A percentile compares a stretch with the other conserved stretches of the same genome.
These are phyloP conservation scores for Cichlasoma orientale DNA, from an alignment of 2,797 vertebrate genomes.

Conservation along the genomic window DNA sequence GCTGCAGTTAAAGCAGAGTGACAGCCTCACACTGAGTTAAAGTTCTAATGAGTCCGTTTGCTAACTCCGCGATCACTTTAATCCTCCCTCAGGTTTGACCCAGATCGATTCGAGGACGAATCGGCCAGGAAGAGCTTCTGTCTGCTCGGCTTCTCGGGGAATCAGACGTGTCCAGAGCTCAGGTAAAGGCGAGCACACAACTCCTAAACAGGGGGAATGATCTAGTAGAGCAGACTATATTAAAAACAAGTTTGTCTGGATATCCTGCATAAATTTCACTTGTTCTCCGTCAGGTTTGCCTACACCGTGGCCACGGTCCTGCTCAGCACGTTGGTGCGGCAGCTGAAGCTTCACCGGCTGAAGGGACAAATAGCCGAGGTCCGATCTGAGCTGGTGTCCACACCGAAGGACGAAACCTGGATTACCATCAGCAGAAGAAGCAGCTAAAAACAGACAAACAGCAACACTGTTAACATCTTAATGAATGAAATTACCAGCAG, in stretches of 20 bases:
- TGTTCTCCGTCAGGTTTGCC: conserved; percentile 85
- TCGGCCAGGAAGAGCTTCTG: conserved; percentile 86
- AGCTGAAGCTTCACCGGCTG: conserved; percentile 83
- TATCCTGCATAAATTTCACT: background rate
- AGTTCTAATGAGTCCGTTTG: background rate
- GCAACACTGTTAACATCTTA: background rate
- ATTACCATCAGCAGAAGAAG: conserved; percentile 88
- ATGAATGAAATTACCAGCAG: conserved; percentile 10
- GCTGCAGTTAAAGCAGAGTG: background rate
- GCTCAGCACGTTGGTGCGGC: conserved; percentile 86
- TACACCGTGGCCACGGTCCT: conserved; percentile 89
- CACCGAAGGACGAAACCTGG: conserved; percentile 95
- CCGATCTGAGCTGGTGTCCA: conserved; percentile 91
- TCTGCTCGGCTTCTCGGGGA: conserved; percentile 92
- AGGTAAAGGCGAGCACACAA: conserved; percentile 76
- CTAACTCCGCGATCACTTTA: background rate
- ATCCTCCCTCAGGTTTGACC: conserved; percentile 85
- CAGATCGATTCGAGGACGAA: conserved; percentile 91
- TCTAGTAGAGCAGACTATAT: background rate
- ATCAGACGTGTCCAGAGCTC: conserved; percentile 92
- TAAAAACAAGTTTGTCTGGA: background rate
- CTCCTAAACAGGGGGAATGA: too few relatives aligned
- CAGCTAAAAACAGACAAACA: conserved; percentile 53
- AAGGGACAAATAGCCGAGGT: conserved; percentile 88
- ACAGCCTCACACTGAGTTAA: background rate